A percentile compares a stretch with the other conserved stretches of the same genome.
phyloP scores from a whole-genome alignment of 2,888 invertebrate genomes.

The Heliconius charithonia region DNA sequence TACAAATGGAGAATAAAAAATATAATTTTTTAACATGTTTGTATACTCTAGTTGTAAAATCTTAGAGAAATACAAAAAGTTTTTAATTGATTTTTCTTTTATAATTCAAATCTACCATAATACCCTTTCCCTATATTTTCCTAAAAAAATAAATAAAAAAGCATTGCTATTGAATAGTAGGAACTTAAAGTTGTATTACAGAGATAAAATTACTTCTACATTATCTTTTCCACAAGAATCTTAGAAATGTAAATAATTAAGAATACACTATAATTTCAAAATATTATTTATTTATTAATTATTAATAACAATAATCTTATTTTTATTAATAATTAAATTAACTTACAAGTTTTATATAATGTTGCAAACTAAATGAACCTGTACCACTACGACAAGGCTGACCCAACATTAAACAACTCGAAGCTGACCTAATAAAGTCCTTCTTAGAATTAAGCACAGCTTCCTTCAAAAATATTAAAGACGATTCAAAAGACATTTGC shows the following conservation, averaged over 20 bases:
- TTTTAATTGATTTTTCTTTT: conserved; percentile 49
- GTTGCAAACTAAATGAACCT: conserved; percentile 86
- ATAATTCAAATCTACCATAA: conserved; percentile 8
- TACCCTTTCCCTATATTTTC: neutral
- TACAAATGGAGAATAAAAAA: conserved; percentile 17
- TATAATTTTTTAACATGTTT: conserved; percentile 44
- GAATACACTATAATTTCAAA: neutral
- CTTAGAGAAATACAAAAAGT: conserved; percentile 63
- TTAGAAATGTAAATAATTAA: neutral
- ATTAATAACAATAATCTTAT: conserved; percentile 34
- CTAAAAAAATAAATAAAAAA: neutral
- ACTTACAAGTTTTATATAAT: conserved; percentile 58
- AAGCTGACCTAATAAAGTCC: conserved; percentile 92
- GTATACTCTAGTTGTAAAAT: conserved; percentile 56
- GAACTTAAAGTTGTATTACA: no score
- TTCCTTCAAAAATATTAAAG: conserved; percentile 91
- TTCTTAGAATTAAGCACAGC: conserved; percentile 88
- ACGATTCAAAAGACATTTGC: conserved; percentile 99
- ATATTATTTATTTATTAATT: neutral
- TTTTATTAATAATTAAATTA: no score
- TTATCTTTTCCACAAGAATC: neutral
- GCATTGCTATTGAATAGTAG: neutral
- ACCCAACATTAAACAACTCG: conserved; percentile 94
- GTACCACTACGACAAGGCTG: conserved; percentile 93
- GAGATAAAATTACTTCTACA: neutral